These are phyloP conservation scores for Crax fasciolata DNA, from an alignment of 2,797 vertebrate species.

Conservation along the genomic window DNA sequence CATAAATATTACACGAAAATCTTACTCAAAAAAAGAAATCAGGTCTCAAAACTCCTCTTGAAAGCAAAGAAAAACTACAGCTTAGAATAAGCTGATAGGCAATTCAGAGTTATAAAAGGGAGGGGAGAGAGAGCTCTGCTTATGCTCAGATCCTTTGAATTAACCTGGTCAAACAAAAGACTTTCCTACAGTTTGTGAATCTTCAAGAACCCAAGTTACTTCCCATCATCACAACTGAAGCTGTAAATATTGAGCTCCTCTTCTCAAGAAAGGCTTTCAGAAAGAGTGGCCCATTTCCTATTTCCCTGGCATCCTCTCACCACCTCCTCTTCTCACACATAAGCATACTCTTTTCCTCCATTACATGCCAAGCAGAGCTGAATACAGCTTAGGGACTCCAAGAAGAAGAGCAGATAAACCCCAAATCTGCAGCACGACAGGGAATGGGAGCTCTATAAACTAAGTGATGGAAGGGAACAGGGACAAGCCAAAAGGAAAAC, in stretches of 20 bases:
- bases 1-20: neutral
- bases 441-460: neutral
- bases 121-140: neutral
- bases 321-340: neutral
- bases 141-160: neutral
- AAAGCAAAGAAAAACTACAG: neutral
- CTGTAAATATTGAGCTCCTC: neutral
- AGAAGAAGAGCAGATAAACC: neutral
- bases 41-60: neutral
- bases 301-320: neutral
- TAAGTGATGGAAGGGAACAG: neutral
- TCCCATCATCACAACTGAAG: neutral
- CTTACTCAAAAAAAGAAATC: neutral
- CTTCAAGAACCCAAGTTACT: neutral
- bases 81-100: fast-evolving
- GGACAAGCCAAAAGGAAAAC: neutral
- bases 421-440: neutral
- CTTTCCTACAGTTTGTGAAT: neutral
- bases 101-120: neutral
- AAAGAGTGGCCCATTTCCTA: neutral
- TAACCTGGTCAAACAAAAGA: neutral
- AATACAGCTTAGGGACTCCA: neutral
- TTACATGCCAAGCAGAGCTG: neutral
- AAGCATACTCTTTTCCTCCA: neutral
- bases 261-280: too few species aligned